These are phyloP conservation scores for Muscicapa comitata DNA, from an alignment of 2,797 vertebrate genomes.

Conservation along the genomic window DNA sequence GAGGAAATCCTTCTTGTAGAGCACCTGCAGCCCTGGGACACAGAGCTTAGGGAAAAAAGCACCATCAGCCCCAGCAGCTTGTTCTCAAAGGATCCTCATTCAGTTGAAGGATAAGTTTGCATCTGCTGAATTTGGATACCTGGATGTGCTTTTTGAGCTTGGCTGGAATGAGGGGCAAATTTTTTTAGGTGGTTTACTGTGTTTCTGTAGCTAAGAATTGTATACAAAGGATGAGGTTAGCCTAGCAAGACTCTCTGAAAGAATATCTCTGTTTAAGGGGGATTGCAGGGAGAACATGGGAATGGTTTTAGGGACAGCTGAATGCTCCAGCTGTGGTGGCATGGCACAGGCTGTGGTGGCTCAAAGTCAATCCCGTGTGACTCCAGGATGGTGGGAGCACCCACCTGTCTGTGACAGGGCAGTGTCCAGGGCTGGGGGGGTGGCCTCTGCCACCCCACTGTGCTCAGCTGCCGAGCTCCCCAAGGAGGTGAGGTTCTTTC, in stretches of 20 bases:
- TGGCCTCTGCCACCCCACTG: not conserved
- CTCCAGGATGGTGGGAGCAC: not conserved
- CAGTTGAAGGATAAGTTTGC: not conserved
- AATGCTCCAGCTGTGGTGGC: not conserved
- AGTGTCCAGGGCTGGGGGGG: not conserved
- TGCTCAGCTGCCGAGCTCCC: not conserved
- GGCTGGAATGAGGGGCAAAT: not conserved
- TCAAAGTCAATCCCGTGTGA: accelerated
- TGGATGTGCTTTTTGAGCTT: not conserved
- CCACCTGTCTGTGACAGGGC: conserved; percentile 37
- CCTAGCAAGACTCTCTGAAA: no score
- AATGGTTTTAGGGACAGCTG: not conserved
- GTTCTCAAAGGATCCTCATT: not conserved
- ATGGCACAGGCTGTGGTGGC: accelerated
- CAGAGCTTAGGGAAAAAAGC: not conserved
- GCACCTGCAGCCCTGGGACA: not conserved
- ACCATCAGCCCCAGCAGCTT: not conserved
- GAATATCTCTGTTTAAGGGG: not conserved
- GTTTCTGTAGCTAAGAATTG: not conserved
- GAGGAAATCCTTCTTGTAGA: not conserved
- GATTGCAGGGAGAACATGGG: not conserved
- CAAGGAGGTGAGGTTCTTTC: not conserved
- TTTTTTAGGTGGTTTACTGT: not conserved
- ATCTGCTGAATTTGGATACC: not conserved
- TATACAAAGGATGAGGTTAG: not conserved